Base-by-base conservation (phyloP, 2,113 vertebrate species). In the Eretmochelys imbricata region DNA sequence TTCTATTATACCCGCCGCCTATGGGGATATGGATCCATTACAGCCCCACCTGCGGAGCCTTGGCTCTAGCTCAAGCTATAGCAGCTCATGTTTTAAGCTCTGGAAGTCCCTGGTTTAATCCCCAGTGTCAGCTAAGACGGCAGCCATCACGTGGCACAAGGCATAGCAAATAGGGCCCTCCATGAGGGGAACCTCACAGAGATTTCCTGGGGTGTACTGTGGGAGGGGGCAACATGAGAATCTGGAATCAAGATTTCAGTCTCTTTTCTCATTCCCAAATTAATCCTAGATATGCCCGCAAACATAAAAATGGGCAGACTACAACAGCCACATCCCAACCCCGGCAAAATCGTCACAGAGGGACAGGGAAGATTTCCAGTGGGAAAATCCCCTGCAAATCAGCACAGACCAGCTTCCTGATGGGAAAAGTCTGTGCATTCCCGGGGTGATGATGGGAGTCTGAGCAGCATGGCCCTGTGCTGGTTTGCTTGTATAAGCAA, bases 161-260 rank as follows among this genome's bases (percentile, higher is more conserved):
- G 31, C 55, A 35, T 1, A 75, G 2, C 20, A 38, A 75, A 59
- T 25, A 25, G 9, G 27, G 13, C 2, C 49, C 16, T 50, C 29
- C 9, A 4, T 6, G 31, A 13, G 57, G 22, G 22, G 55, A 62
- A 57, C 80, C 35, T 91, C 24, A 4, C 57, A 35, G 31, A 59
- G 12, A 10, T 82, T 79, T 31, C 83, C 25, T 35, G 25, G 57
- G 57, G 27, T 62, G 29, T 14, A 12, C 29, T 3, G 13, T 62
- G 29, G 17, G 88, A 84, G 89, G 80, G 81, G 46, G 12, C 49
- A 69, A 53, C 24, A 82, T 0, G 57, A 94, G 75, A 93, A 42
- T 8, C 20, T 20, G 5, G 0, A 89, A 17, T 53, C 17, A 53
- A 72, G n/a, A 3, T 31, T 75, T 16, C 19, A 3, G 5, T 3